Evolutionary conservation across 2,888 invertebrate species (phyloP), one percentile per base, ranked within the genome.

Genomic region (Autographa gamma): DNA sequence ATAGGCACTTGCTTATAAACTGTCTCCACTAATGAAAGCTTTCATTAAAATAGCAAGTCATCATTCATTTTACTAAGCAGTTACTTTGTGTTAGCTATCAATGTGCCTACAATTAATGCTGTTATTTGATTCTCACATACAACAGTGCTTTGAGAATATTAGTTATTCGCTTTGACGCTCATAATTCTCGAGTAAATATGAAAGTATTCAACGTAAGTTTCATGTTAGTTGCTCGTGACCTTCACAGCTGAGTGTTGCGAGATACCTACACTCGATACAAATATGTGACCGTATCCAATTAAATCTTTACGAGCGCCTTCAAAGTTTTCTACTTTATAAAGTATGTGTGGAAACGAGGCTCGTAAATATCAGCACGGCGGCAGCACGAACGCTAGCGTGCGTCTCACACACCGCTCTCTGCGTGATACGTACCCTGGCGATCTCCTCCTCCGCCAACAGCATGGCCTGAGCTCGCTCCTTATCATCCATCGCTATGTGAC

Each of bases 381-480:
- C 48, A 73, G 48, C 77, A 82, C 77, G 81, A 82, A 81, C 62
- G 66, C 43, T 81, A 72, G 79, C 83, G 82, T 79, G 83, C 79
- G 77, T 74, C 19, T 64, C 71, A 74, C 72, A 80, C 64, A 72
- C 80, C 56, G 18, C 25, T 25, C 25, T 25, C 25, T 25, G 25
- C 69, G 74, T 62, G 61, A 56, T 80, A 82, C 82, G 58, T 81
- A 82, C 95, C 93, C 92, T 91, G 80, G 87, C 93, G 71, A 95
- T 95, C 74, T 95, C 95, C 84, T 95, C 95, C 79, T 95, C 95
- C 38, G 93, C 93, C 80, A 95, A 80, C 77, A 92, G 90, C 73
- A 92, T 93, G 16, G 91, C 86, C 75, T 92, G 90, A 66, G 83
- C 84, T 69, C 85, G 80, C 69, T 90, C 91, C 69, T 85, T 87